These are phyloP conservation scores for Acanthis flammea DNA, from an alignment of 2,797 vertebrate species.

Conservation along the genomic window DNA sequence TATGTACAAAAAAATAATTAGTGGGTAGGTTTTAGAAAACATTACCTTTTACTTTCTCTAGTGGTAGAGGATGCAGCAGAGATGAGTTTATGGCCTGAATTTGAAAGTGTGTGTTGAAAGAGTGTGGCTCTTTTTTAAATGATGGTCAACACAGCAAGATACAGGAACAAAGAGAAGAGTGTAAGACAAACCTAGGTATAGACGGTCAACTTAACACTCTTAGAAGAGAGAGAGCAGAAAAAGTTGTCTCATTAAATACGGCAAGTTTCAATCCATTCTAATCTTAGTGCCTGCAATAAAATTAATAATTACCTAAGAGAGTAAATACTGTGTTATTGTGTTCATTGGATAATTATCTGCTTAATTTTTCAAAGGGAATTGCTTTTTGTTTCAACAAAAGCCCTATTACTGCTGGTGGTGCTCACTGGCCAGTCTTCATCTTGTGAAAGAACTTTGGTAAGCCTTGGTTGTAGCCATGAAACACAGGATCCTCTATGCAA, in stretches of 20 bases:
- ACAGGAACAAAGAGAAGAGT: not conserved
- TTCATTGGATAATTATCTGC: not conserved
- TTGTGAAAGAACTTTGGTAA: not conserved
- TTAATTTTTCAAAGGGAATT: not conserved
- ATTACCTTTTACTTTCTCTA: not conserved
- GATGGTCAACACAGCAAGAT: not conserved
- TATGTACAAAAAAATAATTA: not conserved
- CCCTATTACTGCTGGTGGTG: not conserved
- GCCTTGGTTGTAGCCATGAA: not conserved
- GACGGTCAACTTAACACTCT: not conserved
- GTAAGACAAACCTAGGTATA: not conserved
- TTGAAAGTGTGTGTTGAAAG: not conserved
- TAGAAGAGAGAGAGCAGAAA: not conserved
- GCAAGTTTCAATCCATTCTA: not conserved
- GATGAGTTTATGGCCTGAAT: not conserved
- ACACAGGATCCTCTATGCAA: not conserved
- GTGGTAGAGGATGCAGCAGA: not conserved
- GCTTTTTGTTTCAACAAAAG: not conserved
- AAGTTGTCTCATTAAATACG: not conserved
- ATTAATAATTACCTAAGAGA: not conserved
- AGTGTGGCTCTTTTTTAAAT: fast-evolving
- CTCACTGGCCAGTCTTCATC: not conserved
- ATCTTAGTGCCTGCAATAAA: not conserved
- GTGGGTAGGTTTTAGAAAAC: not conserved
- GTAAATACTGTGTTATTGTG: not conserved